Evolutionary conservation across 1,140 invertebrate genomes (phyloP).

Genomic region (Lasioglossum baleicum): DNA sequence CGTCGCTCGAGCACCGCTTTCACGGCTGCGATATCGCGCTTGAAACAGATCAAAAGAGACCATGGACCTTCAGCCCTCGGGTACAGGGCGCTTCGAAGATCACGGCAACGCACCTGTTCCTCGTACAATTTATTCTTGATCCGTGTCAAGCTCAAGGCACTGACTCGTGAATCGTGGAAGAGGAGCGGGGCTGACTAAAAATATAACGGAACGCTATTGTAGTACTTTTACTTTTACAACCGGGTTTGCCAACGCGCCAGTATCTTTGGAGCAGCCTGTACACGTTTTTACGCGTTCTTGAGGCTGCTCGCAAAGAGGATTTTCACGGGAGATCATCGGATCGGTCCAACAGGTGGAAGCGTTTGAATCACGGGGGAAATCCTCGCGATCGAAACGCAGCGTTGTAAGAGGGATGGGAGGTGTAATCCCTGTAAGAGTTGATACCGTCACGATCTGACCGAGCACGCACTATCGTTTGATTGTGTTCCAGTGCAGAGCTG

Average conservation of each 20-base stretch:
- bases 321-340: not conserved
- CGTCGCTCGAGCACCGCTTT: conserved; percentile 8
- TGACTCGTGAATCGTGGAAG: too few species aligned
- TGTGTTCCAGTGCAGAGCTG: conserved; percentile 44
- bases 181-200: too few species aligned
- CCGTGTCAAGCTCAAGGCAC: too few species aligned
- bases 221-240: too few species aligned
- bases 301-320: not conserved
- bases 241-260: too few species aligned
- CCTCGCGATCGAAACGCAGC: not conserved
- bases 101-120: too few species aligned
- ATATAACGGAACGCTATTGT: too few species aligned
- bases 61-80: not conserved
- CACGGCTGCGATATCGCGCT: not conserved
- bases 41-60: conserved; percentile 31
- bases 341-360: conserved; percentile 21
- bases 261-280: too few species aligned
- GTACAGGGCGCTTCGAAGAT: too few species aligned
- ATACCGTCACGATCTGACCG: not conserved
- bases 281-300: not conserved
- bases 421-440: not conserved
- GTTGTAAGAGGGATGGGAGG: not conserved
- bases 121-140: too few species aligned
- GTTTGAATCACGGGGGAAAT: not conserved
- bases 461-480: not conserved